phyloP scores from a whole-genome alignment of 2,888 invertebrate genomes.

The Pseudolycoriella hygida region DNA sequence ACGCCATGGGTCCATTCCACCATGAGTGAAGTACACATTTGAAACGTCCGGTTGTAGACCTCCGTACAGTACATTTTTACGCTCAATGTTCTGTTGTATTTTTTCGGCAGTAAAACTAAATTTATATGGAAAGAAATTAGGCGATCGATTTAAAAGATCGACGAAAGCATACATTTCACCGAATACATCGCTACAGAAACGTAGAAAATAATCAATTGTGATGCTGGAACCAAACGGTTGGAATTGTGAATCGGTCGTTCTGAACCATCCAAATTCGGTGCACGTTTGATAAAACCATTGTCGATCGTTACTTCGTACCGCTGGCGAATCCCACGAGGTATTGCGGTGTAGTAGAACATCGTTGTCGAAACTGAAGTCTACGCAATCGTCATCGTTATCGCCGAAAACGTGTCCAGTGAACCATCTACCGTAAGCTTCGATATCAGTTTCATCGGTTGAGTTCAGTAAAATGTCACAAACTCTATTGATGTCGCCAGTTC shows the following conservation, averaged over 20 bases:
- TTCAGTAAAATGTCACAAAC: slow-evolving; percentile 12
- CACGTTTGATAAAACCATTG: slow-evolving; percentile 75
- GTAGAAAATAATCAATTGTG: slow-evolving; percentile 18
- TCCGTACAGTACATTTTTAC: slow-evolving; percentile 33
- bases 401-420: neutral
- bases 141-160: neutral
- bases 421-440: slow-evolving; percentile 8
- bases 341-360: neutral
- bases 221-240: slow-evolving; percentile 35
- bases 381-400: neutral
- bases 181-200: slow-evolving; percentile 5
- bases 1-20: slow-evolving; percentile 38
- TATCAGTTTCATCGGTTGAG: slow-evolving; percentile 12
- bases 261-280: slow-evolving; percentile 71
- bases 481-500: slow-evolving; percentile 13
- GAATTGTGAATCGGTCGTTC: slow-evolving; percentile 41
- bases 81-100: slow-evolving; percentile 6
- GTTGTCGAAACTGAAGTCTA: slow-evolving; percentile 15
- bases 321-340: neutral
- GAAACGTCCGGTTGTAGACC: slow-evolving; percentile 28
- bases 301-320: slow-evolving; percentile 18
- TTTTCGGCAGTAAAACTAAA: neutral
- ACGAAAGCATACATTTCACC: neutral
- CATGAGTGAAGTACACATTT: slow-evolving; percentile 35
- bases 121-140: too few species aligned